Evolutionary conservation across 2,797 vertebrate genomes (phyloP), one percentile per base, ranked within the genome.

Genomic region (Gambusia yucatana): DNA sequence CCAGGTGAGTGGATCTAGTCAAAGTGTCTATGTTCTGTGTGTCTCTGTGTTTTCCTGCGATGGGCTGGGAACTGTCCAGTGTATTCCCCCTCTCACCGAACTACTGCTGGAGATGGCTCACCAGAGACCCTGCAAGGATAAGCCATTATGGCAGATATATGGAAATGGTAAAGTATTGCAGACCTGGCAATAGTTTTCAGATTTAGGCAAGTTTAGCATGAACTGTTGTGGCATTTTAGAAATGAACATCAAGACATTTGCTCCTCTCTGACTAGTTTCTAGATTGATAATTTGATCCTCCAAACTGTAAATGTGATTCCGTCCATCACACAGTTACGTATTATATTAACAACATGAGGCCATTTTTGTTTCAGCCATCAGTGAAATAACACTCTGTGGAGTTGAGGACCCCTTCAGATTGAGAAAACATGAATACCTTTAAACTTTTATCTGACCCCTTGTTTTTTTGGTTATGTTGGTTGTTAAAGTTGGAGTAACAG

Each of bases 1-100:
- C 87, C 98, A 99, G 97, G 98, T 99, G 82, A 93, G 93, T 39
- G 76, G 47, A 55, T 48, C 16, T 7, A 16, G 28, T 59, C 28
- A 59, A 59, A 59, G 57, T 50, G 48, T 50, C 48, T 6, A 50
- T 20, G 17, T 6, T 50, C 47, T 50, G 17, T 20, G 47, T 48
- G 47, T 2, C 6, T 50, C 47, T 20, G 47, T 50, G 47, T 20
- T 50, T 17, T 50, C 47, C 47, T 50, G 17, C 17, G 47, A 22
- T 50, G 5, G 47, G 7, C 47, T 50, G 17, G 47, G 47, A 20
- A 48, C 47, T 48, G 17, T 50, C 17, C 17, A 50, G 6, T 50
- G 47, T 22, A 6, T 47, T 14, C 46, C 13, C 14, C 4, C 46
- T 46, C 46, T 47, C 14, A 47, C 46, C 4, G 4, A 50, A 50